These are phyloP conservation scores for Drosophila multiciliata DNA, from an alignment of 2,888 invertebrate species.

Conservation along the genomic window DNA sequence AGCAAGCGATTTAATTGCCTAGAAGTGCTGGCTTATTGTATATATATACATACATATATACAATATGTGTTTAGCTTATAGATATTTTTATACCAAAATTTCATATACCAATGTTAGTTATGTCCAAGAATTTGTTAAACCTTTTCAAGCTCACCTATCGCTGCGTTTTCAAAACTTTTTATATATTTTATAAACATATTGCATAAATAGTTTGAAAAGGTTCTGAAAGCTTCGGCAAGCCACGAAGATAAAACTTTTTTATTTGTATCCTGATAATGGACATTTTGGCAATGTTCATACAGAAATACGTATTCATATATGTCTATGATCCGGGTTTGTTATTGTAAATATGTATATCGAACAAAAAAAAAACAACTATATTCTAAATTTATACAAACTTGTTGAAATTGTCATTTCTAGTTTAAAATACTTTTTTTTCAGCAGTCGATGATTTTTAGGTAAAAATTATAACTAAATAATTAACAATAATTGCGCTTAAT, in stretches of 20 bases:
- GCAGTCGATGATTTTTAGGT: too few relatives aligned
- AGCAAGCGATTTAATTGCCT: constrained; percentile 17
- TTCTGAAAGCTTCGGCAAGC: constrained; percentile 28
- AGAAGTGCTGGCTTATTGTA: constrained; percentile 12
- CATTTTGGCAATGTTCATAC: constrained; percentile 9
- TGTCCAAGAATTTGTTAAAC: constrained; percentile 25
- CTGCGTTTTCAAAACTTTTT: neutral
- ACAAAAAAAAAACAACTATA: constrained; percentile 21
- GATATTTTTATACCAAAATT: constrained; percentile 65
- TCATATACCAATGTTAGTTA: constrained; percentile 56
- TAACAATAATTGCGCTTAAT: too few relatives aligned
- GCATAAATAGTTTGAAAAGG: constrained; percentile 22
- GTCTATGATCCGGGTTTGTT: constrained; percentile 35
- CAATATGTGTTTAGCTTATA: constrained; percentile 33
- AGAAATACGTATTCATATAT: constrained; percentile 11
- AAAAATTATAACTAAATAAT: too few relatives aligned
- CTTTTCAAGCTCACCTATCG: constrained; percentile 18
- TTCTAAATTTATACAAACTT: constrained; percentile 3
- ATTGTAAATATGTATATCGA: constrained; percentile 55
- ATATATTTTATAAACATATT: neutral
- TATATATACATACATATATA: constrained; percentile 1
- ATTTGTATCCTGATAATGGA: neutral
- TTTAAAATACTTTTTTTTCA: too few relatives aligned
- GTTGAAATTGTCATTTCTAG: neutral
- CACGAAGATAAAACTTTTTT: constrained; percentile 33